Evolutionary conservation across 1,140 invertebrate species (phyloP), one percentile per base, ranked within the genome.

Genomic region (Drosophila pachea): DNA sequence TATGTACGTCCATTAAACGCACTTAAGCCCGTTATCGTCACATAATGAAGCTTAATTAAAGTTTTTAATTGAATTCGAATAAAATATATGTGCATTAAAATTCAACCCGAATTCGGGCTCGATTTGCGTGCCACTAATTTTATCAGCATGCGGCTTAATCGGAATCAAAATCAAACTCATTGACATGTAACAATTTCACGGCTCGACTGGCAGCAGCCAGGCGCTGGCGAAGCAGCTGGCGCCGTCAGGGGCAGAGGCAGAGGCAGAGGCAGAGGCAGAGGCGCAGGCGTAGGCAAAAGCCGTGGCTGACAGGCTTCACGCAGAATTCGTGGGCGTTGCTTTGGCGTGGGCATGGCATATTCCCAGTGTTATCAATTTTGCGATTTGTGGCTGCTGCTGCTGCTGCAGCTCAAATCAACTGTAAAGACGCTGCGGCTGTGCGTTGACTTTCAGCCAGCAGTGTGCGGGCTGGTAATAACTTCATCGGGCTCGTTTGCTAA

Each of bases 121-220:
- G 54, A 65, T 68, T 60, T 60, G 64, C 62, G 40, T 16, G 74
- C 60, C 75, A 59, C 48, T 78, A 73, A 84, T 67, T 84, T 73
- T 50, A 67, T 72, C 60, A 47, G 48, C 60, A 36, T 63, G 36
- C n/a, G 60, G 35, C 66, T 43, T 6, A 43, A 43, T 43, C 40
- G 33, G 35, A 40, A 43, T 42, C 38, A 59, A 66, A 77, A 68
- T 62, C 74, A 74, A 73, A 84, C 59, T 64, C 79, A 78, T 67
- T 84, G 78, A 83, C 78, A 79, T 84, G 78, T 78, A 69, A 78
- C 76, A 73, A 79, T 78, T 79, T 83, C 63, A 83, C 72, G 79
- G 73, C 79, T 83, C 78, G 79, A 53, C 62, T 64, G 50, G 36
- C 73, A 64, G 22, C 22, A 22, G 22, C 1, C 22, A 22, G 22